Base-by-base conservation (phyloP, 2,797 vertebrate species). In the Helostoma temminkii region DNA sequence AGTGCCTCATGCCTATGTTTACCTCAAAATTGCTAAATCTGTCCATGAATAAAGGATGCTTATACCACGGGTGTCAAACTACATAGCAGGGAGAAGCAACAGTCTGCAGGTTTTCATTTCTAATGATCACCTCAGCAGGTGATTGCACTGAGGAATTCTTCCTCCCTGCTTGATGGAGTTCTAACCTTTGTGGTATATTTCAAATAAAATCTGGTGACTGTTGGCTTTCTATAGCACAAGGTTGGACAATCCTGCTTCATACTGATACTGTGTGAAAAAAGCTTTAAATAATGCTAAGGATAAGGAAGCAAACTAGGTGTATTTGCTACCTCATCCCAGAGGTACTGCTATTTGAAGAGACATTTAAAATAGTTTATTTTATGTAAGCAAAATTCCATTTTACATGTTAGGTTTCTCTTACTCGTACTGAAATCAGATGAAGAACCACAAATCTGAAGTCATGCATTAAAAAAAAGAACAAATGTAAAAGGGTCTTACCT, bases 401-500 rank as follows among this genome's bases (percentile, higher is more conserved):
- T n/a, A n/a, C n/a, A n/a, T n/a, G n/a, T 11, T 34, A 11, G 6
- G 1, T 34, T 39, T 39, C 5, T 39, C 6, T 39, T 16, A 16
- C 14, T 39, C n/a, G 12, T 16, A 6, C 12, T 39, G 8, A 55
- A 46, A 24, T 21, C 26, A 67, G 25, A 15, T 41, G 37, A 41
- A 24, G 2, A 19, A 21, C 25, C 5, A 4, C 24, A 41, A 61
- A 36, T 28, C 19, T 30, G n/a, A n/a, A n/a, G n/a, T 48, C 8
- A 22, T 53, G 30, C 3, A 46, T n/a, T 19, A 2, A 30, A 41
- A 43, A 50, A 34, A 0, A 0, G 6, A n/a, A 28, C 4, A 34
- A 46, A 47, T 30, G 2, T 36, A 2, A 54, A 58, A 18, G 4
- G 61, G 73, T 85, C 96, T 95, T 96, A 99, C 98, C 98, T 98